phyloP scores from a whole-genome alignment of 2,113 vertebrate species.

The Odobenus rosmarus region DNA sequence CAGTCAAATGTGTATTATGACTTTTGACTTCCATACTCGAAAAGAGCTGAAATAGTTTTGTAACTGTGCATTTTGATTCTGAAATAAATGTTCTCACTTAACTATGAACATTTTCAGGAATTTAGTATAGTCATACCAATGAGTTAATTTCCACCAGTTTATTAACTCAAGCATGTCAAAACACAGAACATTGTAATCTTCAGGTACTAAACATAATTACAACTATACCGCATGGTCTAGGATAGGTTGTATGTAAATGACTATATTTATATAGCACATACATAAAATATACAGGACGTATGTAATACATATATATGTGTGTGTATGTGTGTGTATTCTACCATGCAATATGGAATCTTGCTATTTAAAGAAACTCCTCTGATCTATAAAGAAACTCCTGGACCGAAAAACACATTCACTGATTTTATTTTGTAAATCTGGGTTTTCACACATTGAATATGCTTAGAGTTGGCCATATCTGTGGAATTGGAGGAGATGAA shows the following conservation, averaged over 20 bases:
- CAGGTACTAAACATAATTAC: background rate
- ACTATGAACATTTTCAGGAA: slow-evolving; percentile 44
- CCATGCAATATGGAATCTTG: background rate
- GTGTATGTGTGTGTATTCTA: background rate
- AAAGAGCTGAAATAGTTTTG: slow-evolving; percentile 16
- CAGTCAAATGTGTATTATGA: slow-evolving; percentile 37
- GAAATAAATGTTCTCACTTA: slow-evolving; percentile 12
- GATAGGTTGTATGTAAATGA: background rate
- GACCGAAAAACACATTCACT: background rate
- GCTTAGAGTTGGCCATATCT: background rate
- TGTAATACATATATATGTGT: background rate
- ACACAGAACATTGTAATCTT: background rate
- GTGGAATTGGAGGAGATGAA: background rate
- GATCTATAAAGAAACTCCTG: slow-evolving; percentile 14
- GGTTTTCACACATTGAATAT: background rate
- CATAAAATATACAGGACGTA: background rate
- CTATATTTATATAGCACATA: background rate
- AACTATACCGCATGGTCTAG: background rate
- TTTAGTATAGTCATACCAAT: background rate
- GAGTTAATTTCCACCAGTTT: slow-evolving; percentile 9
- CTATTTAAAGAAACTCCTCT: background rate
- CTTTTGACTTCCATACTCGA: slow-evolving; percentile 20
- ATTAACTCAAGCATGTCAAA: slow-evolving; percentile 34
- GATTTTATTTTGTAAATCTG: slow-evolving; percentile 4
- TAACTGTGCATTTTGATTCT: slow-evolving; percentile 20